These are phyloP conservation scores for Pseudomyrmex cubaensis DNA, from an alignment of 1,140 invertebrate species.

Conservation along the genomic window DNA sequence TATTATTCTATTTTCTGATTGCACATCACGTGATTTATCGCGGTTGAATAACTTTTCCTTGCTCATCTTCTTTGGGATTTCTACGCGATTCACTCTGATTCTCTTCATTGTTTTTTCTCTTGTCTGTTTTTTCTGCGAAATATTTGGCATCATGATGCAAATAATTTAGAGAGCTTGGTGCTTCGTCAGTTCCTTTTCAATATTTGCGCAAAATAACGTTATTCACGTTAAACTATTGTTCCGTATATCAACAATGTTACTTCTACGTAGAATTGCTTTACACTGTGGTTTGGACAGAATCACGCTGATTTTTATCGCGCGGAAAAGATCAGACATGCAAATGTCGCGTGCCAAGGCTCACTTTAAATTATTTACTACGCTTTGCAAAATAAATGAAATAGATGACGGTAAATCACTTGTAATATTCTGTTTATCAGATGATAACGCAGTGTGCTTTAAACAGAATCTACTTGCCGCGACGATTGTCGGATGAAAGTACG, in stretches of 20 bases:
- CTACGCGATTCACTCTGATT: neutral
- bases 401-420: constrained; percentile 15
- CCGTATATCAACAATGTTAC: constrained; percentile 19
- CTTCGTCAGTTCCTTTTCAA: neutral
- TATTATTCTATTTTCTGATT: neutral
- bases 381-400: constrained; percentile 51
- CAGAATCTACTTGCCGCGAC: constrained; percentile 3
- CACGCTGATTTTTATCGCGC: constrained; percentile 8
- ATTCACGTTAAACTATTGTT: neutral
- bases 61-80: neutral
- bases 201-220: neutral
- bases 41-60: neutral
- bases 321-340: constrained; percentile 35
- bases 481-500: constrained; percentile 20
- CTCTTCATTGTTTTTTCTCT: neutral
- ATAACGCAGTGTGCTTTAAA: neutral
- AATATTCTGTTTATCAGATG: constrained; percentile 3
- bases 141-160: neutral
- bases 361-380: constrained; percentile 39
- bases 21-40: neutral
- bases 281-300: constrained; percentile 38
- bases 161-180: neutral
- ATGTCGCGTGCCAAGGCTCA: constrained; percentile 21
- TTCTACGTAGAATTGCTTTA: constrained; percentile 4
- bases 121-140: neutral